These are phyloP conservation scores for Ostrea edulis DNA, from an alignment of 1,140 invertebrate genomes.

Conservation along the genomic window DNA sequence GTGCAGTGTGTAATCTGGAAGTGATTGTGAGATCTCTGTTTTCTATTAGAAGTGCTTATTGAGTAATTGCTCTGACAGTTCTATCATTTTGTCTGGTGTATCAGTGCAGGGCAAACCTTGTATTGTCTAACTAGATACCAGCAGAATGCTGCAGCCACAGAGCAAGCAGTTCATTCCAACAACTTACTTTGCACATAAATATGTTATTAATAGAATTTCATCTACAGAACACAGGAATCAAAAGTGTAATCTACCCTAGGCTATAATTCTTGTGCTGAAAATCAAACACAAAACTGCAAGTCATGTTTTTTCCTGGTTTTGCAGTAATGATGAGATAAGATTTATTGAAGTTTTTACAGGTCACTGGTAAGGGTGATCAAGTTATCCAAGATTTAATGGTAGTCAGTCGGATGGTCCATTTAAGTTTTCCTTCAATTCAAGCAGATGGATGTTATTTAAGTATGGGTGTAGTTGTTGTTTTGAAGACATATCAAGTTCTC, in stretches of 20 bases:
- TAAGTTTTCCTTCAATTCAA: not conserved
- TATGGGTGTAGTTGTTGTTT: not conserved
- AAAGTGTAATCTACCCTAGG: not conserved
- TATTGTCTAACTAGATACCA: conserved; percentile 10
- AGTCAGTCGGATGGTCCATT: conserved; percentile 10
- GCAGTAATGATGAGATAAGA: conserved; percentile 29
- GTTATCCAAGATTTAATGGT: conserved; percentile 23
- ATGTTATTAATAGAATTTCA: conserved; percentile 19
- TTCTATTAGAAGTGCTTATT: conserved; percentile 13
- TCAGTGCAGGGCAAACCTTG: not conserved
- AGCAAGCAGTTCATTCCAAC: not conserved
- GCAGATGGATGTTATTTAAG: not conserved
- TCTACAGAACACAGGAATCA: conserved; percentile 8
- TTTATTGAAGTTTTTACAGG: conserved; percentile 37
- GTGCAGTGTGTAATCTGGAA: conserved; percentile 3
- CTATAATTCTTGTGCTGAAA: not conserved
- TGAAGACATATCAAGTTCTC: not conserved
- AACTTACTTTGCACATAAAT: not conserved
- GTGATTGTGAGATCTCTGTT: conserved; percentile 15
- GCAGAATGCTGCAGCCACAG: not conserved
- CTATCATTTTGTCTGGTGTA: not conserved
- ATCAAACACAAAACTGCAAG: not conserved
- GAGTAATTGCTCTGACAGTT: conserved; percentile 24
- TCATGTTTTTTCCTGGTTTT: not conserved
- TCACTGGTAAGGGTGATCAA: not conserved